phyloP scores from a whole-genome alignment of 2,888 invertebrate genomes.

The Laspeyria flexula region DNA sequence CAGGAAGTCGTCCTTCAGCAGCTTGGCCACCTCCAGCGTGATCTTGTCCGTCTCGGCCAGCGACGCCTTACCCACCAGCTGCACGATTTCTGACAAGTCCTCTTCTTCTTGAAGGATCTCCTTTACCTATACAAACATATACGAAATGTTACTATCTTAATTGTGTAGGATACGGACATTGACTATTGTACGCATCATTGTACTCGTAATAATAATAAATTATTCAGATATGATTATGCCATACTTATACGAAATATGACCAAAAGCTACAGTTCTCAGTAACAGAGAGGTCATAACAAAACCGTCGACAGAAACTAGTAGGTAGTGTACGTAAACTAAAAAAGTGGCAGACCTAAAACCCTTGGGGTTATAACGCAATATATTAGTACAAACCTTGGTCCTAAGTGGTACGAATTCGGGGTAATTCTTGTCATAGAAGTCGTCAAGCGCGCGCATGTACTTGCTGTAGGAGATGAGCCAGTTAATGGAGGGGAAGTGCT shows the following conservation, averaged over 20 bases:
- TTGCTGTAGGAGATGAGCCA: constrained; percentile 99
- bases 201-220: too few species aligned
- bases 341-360: background rate
- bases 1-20: constrained; percentile 99
- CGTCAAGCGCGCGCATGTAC: constrained; percentile 99
- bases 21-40: constrained; percentile 98
- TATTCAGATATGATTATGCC: too few species aligned
- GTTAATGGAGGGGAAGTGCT: constrained; percentile 99
- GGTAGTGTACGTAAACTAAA: background rate
- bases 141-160: background rate
- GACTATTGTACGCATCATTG: too few species aligned
- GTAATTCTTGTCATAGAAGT: constrained; percentile 99
- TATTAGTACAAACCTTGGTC: constrained; percentile 94
- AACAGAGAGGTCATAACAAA: too few species aligned
- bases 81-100: constrained; percentile 99
- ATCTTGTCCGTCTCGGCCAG: constrained; percentile 99
- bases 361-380: too few species aligned
- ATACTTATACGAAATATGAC: too few species aligned
- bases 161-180: background rate
- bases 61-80: constrained; percentile 99
- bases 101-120: constrained; percentile 99
- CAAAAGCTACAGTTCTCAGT: too few species aligned
- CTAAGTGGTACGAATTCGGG: constrained; percentile 98
- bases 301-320: too few species aligned
- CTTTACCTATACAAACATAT: constrained; percentile 84